Conservation (phyloP, 2,797 vertebrate genomes). For the Amazonetta brasiliensis region DNA sequence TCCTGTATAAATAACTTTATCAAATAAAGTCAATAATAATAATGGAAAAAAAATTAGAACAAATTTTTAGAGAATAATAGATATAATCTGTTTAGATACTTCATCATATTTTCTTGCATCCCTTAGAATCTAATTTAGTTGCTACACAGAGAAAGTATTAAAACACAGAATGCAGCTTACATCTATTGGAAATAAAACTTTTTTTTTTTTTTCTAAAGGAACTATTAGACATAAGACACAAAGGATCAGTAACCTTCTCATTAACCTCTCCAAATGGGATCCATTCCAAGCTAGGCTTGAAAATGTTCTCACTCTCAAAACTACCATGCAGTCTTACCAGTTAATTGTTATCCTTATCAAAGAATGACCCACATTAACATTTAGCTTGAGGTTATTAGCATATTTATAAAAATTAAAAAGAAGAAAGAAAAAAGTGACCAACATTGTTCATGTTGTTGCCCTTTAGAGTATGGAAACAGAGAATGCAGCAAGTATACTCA, state of each 20-base stretch:
- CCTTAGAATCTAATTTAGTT: slow-evolving; percentile 56
- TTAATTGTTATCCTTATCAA: slow-evolving; percentile 85
- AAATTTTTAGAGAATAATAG: slow-evolving; percentile 36
- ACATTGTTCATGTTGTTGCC: slow-evolving; percentile 52
- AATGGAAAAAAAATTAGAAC: not conserved
- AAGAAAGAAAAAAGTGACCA: slow-evolving; percentile 54
- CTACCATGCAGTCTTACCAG: slow-evolving; percentile 71
- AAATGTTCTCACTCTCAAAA: slow-evolving; percentile 80
- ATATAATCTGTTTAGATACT: slow-evolving; percentile 58
- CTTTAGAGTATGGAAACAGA: slow-evolving; percentile 44
- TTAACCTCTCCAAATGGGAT: slow-evolving; percentile 84
- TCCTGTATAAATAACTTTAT: slow-evolving; percentile 23
- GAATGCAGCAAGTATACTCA: slow-evolving; percentile 38
- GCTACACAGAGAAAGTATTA: slow-evolving; percentile 54
- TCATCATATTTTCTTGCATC: slow-evolving; percentile 48
- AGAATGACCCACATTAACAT: slow-evolving; percentile 84
- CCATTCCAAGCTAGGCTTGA: slow-evolving; percentile 73
- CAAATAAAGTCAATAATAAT: slow-evolving; percentile 50
- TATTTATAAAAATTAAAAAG: slow-evolving; percentile 76
- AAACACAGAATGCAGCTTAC: slow-evolving; percentile 56
- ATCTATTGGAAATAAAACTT: slow-evolving; percentile 70
- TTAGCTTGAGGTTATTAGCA: slow-evolving; percentile 80
- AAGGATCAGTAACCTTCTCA: slow-evolving; percentile 81
- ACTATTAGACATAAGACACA: slow-evolving; percentile 77
- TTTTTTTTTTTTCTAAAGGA: slow-evolving; percentile 43